Conservation (phyloP, 1,140 invertebrate species). For the Dreissena polymorpha region DNA sequence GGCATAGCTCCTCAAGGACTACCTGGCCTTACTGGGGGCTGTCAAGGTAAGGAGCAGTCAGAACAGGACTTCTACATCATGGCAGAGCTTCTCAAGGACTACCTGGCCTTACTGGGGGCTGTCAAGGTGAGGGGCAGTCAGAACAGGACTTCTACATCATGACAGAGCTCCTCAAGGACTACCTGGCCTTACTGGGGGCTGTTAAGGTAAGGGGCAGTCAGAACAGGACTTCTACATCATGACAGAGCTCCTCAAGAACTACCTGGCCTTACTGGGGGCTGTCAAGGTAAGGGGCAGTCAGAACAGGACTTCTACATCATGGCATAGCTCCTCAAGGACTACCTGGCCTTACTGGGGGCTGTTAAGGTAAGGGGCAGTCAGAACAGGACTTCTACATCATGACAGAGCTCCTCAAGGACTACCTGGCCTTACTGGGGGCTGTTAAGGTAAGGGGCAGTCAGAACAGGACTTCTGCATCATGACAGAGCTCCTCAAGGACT, state of each 20-base stretch:
- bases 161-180: slow-evolving; percentile 97
- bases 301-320: slow-evolving; percentile 97
- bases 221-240: slow-evolving; percentile 97
- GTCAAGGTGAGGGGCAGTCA: slow-evolving; percentile 96
- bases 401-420: slow-evolving; percentile 97
- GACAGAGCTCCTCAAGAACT: slow-evolving; percentile 97
- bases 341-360: slow-evolving; percentile 94
- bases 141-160: slow-evolving; percentile 97
- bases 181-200: slow-evolving; percentile 94
- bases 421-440: slow-evolving; percentile 94
- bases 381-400: slow-evolving; percentile 97
- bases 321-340: slow-evolving; percentile 97
- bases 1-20: slow-evolving; percentile 97
- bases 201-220: slow-evolving; percentile 96
- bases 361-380: slow-evolving; percentile 96
- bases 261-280: slow-evolving; percentile 94
- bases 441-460: slow-evolving; percentile 96
- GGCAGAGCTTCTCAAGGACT: slow-evolving; percentile 97
- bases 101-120: slow-evolving; percentile 94
- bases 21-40: slow-evolving; percentile 94
- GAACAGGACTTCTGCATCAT: slow-evolving; percentile 97
- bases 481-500: slow-evolving; percentile 97
- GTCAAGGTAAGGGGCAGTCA: slow-evolving; percentile 96
- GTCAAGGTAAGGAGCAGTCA: slow-evolving; percentile 96
- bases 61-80: slow-evolving; percentile 97